These are phyloP conservation scores for Papilio demoleus DNA, from an alignment of 2,888 invertebrate species.

Conservation along the genomic window DNA sequence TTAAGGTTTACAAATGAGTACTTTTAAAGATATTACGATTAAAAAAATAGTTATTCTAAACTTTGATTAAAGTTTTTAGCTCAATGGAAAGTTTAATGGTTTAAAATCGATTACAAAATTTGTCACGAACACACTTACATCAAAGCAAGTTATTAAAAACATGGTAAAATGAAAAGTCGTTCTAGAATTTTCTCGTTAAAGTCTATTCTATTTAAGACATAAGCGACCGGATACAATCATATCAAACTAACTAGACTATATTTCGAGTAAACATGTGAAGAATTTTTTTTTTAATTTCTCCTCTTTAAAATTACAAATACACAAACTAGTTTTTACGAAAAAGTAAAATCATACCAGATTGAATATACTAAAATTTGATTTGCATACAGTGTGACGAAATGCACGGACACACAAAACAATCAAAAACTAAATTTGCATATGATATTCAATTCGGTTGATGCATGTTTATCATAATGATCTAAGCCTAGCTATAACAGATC, in stretches of 20 bases:
- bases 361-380: background rate
- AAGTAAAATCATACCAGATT: background rate
- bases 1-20: no score
- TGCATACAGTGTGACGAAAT: background rate
- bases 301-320: slow-evolving; percentile 11
- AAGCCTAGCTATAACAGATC: background rate
- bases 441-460: background rate
- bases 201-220: background rate
- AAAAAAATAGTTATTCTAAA: slow-evolving; percentile 37
- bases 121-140: slow-evolving; percentile 6
- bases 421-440: background rate
- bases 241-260: background rate
- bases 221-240: no score
- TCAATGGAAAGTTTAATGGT: slow-evolving; percentile 4
- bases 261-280: background rate
- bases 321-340: slow-evolving; percentile 2
- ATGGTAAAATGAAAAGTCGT: slow-evolving; percentile 1
- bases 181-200: background rate
- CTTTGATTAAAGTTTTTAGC: slow-evolving; percentile 20
- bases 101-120: slow-evolving; percentile 18
- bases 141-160: slow-evolving; percentile 16
- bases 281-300: no score
- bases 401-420: background rate
- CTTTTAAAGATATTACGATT: background rate
- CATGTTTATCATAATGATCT: slow-evolving; percentile 2